These are phyloP conservation scores for Heliconius ethilla DNA, from an alignment of 2,888 invertebrate genomes.

Conservation along the genomic window DNA sequence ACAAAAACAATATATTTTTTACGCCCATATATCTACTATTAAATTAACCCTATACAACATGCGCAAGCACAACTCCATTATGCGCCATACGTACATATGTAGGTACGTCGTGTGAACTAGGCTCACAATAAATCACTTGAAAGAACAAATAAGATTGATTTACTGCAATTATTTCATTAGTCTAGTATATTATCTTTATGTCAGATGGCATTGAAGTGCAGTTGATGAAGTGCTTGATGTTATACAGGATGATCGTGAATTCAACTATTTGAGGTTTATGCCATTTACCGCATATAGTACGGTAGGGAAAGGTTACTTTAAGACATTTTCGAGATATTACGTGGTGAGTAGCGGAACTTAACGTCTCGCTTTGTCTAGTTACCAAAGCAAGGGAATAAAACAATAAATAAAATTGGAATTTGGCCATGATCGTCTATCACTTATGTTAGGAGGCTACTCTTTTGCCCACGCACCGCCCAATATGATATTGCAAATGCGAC, in stretches of 20 bases:
- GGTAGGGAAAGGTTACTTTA: background rate
- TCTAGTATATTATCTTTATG: background rate
- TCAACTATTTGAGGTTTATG: too few species aligned
- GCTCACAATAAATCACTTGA: conserved; percentile 6
- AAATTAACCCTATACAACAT: background rate
- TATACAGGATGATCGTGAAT: too few species aligned
- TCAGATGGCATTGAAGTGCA: too few species aligned
- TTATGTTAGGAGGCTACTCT: too few species aligned
- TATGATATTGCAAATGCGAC: too few species aligned
- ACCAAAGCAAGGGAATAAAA: background rate
- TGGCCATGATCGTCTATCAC: too few species aligned
- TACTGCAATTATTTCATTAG: background rate
- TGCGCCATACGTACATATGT: background rate
- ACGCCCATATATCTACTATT: background rate
- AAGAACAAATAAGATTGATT: conserved; percentile 7
- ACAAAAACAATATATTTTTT: background rate
- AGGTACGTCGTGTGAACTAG: conserved; percentile 14
- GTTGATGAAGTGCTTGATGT: too few species aligned
- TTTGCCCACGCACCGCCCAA: too few species aligned
- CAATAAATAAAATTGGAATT: background rate
- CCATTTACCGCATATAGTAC: background rate
- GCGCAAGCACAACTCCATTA: conserved; percentile 15
- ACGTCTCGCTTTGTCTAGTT: background rate
- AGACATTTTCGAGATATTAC: background rate
- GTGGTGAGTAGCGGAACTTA: background rate